phyloP scores from a whole-genome alignment of 2,888 invertebrate species.

The Litoditis marina region DNA sequence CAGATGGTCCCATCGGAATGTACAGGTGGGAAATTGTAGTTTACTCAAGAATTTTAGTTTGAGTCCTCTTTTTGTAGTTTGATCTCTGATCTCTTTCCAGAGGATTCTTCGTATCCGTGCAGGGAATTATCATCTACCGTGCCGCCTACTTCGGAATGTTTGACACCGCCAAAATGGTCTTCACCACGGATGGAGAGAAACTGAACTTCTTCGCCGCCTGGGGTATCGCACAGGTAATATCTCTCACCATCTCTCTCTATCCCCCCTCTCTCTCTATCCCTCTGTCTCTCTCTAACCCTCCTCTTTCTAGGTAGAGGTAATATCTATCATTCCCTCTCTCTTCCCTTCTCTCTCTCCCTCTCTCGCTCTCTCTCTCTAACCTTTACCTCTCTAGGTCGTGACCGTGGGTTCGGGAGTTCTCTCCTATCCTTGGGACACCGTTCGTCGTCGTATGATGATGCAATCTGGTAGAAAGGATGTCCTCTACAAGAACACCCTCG shows the following conservation, averaged over 20 bases:
- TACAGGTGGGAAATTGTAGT: no score
- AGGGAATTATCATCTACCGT: slow-evolving; percentile 83
- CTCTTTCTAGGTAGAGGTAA: no score
- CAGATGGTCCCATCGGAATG: slow-evolving; percentile 79
- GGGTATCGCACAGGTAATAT: slow-evolving; percentile 72
- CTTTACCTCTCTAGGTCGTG: slow-evolving; percentile 70
- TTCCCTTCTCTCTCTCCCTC: no score
- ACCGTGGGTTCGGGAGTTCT: slow-evolving; percentile 86
- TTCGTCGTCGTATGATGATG: slow-evolving; percentile 97
- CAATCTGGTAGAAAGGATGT: slow-evolving; percentile 86
- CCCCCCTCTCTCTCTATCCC: no score
- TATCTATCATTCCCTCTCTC: no score
- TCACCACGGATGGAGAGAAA: slow-evolving; percentile 76
- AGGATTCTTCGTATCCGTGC: slow-evolving; percentile 89
- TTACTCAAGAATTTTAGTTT: no score
- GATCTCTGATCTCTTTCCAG: no score
- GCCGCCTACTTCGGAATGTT: slow-evolving; percentile 92
- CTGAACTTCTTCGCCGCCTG: slow-evolving; percentile 86
- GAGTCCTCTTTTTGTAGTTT: no score
- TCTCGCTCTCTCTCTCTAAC: slow-evolving; percentile 62
- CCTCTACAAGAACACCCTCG: slow-evolving; percentile 83
- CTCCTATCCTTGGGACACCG: slow-evolving; percentile 94
- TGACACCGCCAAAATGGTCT: slow-evolving; percentile 87
- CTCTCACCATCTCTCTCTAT: no score
- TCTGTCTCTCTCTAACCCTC: no score